Conservation (phyloP, 2,888 invertebrate genomes). For the Sclerodermus sp. region DNA sequence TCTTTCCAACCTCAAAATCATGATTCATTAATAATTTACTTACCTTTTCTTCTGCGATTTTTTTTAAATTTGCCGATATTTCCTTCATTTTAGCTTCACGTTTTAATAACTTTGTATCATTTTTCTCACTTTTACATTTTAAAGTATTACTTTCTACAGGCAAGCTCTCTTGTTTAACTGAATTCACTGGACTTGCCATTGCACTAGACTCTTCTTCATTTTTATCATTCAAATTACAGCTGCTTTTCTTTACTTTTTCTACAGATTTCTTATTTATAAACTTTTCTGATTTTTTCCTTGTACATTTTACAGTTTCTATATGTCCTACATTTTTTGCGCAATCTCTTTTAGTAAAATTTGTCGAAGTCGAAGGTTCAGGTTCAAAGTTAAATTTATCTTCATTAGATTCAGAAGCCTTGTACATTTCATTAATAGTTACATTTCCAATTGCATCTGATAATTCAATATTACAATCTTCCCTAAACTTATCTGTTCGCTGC, state of each 20-base stretch:
- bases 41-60: constrained; percentile 4
- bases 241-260: no score
- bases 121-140: constrained; percentile 7
- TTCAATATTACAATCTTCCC: neutral
- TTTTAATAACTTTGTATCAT: constrained; percentile 30
- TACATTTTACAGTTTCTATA: no score
- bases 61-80: constrained; percentile 16
- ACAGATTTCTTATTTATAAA: no score
- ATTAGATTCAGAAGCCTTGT: neutral
- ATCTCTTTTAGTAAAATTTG: no score
- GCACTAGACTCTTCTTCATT: no score
- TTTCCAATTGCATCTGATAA: neutral
- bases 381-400: constrained; percentile 16
- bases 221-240: neutral
- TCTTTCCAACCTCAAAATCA: no score
- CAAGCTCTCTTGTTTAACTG: no score
- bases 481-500: no score
- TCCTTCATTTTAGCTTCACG: constrained; percentile 41
- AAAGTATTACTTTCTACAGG: no score
- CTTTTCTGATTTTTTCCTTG: no score
- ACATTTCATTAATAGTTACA: neutral
- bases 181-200: no score
- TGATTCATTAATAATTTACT: neutral
- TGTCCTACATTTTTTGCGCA: no score
- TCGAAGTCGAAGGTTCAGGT: constrained; percentile 37